phyloP scores from a whole-genome alignment of 2,888 invertebrate species.

The Rhimphoctona megacephalus region DNA sequence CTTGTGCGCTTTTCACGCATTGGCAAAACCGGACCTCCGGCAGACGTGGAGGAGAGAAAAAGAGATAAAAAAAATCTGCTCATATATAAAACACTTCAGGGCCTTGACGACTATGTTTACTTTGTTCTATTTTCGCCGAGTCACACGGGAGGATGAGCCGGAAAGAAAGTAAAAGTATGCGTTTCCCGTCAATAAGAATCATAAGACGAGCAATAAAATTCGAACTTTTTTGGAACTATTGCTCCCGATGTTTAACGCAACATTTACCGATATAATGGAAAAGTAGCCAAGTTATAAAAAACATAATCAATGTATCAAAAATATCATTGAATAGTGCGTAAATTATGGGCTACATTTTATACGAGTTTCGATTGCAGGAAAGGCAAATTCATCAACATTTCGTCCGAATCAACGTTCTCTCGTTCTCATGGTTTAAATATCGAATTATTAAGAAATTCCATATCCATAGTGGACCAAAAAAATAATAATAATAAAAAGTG shows the following conservation, averaged over 20 bases:
- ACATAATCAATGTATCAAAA: background rate
- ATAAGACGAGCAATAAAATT: slow-evolving; percentile 8
- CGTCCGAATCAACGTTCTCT: background rate
- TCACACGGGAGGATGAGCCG: slow-evolving; percentile 37
- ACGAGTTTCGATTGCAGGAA: background rate
- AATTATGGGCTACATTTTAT: background rate
- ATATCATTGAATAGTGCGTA: too few species aligned
- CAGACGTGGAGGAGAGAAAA: slow-evolving; percentile 30
- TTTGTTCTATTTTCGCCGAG: slow-evolving; percentile 67
- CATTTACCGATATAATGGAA: background rate
- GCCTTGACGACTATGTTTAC: slow-evolving; percentile 65
- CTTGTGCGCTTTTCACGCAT: slow-evolving; percentile 41
- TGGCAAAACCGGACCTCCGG: slow-evolving; percentile 57
- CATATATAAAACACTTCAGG: slow-evolving; percentile 61
- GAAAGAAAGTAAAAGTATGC: slow-evolving; percentile 45
- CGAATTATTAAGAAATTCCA: background rate
- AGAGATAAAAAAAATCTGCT: slow-evolving; percentile 25
- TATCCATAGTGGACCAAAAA: background rate
- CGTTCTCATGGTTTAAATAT: background rate
- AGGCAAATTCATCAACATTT: background rate
- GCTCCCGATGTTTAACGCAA: background rate
- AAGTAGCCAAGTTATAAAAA: background rate
- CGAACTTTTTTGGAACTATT: background rate
- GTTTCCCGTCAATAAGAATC: slow-evolving; percentile 46
- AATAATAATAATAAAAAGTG: too few species aligned